A percentile compares a stretch with the other conserved stretches of the same genome.
Conservation (phyloP, 2,797 vertebrate genomes). For the Hemibagrus guttatus region DNA sequence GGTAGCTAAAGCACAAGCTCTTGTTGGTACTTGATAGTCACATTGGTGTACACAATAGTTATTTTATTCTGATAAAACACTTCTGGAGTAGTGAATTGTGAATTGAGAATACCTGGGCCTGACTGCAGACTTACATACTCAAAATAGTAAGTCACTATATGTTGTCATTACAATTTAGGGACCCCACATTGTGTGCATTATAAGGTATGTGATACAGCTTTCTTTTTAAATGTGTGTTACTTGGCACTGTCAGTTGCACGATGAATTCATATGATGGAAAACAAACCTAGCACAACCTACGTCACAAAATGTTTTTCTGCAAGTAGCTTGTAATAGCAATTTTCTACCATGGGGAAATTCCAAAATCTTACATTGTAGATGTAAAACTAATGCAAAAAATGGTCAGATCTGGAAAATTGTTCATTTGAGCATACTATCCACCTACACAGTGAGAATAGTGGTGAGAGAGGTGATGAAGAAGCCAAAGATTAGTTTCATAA, state of each 20-base stretch:
- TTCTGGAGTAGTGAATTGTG: neutral
- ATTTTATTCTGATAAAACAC: neutral
- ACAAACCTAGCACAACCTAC: neutral
- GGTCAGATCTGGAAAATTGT: neutral
- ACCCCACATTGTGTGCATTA: neutral
- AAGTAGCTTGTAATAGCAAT: neutral
- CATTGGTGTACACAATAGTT: neutral
- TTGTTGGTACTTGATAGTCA: neutral
- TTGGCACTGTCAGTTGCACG: neutral
- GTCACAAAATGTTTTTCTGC: neutral
- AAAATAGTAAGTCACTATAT: neutral
- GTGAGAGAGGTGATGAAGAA: neutral
- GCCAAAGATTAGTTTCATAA: neutral
- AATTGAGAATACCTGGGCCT: neutral
- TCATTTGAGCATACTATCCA: neutral
- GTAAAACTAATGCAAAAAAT: neutral
- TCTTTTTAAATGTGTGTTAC: neutral
- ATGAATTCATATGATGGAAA: neutral
- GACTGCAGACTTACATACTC: neutral
- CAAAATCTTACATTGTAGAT: conserved; percentile 5
- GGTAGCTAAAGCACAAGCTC: neutral
- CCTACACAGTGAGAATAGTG: neutral
- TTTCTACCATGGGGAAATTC: neutral
- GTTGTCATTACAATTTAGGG: neutral
- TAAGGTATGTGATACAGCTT: neutral